Conservation (phyloP, 1,140 invertebrate species). For the Scaptomyza montana region DNA sequence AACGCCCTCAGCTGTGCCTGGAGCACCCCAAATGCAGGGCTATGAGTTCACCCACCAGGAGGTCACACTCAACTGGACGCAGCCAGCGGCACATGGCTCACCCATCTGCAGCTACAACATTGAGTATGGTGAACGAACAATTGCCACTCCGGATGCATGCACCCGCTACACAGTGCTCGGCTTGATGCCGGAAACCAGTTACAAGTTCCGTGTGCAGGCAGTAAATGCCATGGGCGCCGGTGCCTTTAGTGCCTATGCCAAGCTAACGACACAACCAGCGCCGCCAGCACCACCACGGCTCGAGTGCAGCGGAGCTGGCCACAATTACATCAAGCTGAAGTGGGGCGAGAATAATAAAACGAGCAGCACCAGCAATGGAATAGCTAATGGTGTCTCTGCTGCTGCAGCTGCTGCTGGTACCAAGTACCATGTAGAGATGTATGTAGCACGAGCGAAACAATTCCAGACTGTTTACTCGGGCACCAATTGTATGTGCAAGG, state of each 20-base stretch:
- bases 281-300: slow-evolving; percentile 91
- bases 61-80: slow-evolving; percentile 89
- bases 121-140: slow-evolving; percentile 87
- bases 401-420: slow-evolving; percentile 85
- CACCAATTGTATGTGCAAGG: slow-evolving; percentile 89
- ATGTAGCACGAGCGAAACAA: slow-evolving; percentile 86
- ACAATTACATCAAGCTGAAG: slow-evolving; percentile 93
- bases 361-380: slow-evolving; percentile 68
- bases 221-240: slow-evolving; percentile 93
- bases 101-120: slow-evolving; percentile 91
- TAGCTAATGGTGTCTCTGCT: background rate
- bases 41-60: slow-evolving; percentile 87
- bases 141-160: slow-evolving; percentile 85
- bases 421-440: slow-evolving; percentile 92
- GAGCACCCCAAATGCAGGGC: slow-evolving; percentile 86
- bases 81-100: slow-evolving; percentile 89
- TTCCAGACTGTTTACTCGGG: slow-evolving; percentile 92
- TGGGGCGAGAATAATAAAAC: slow-evolving; percentile 87
- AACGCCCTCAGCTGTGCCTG: slow-evolving; percentile 90
- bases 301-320: slow-evolving; percentile 88
- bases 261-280: slow-evolving; percentile 89
- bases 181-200: slow-evolving; percentile 86
- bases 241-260: slow-evolving; percentile 88
- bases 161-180: slow-evolving; percentile 85
- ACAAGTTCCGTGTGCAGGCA: slow-evolving; percentile 91